Base-by-base conservation (phyloP, 2,888 invertebrate genomes). In the Oscheius myriophilus region DNA sequence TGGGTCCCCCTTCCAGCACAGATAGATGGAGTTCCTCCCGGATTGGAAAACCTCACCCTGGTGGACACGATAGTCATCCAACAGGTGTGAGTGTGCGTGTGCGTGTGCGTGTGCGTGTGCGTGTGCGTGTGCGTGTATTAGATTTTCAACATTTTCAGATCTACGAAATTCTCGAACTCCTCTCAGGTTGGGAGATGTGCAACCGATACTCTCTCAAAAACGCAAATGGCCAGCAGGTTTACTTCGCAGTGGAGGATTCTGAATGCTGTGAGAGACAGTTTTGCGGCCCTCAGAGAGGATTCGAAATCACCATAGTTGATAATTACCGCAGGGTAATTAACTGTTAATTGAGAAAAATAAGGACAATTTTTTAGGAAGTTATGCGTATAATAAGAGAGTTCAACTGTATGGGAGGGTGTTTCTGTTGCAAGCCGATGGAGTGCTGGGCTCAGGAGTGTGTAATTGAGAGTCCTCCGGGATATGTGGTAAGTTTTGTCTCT, bases 331-430 rank as follows among this genome's bases (percentile, higher is more conserved):
- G 73, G 69, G 81, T 80, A 54, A 45, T 65, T 14, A 1, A 12
- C 25, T 25, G 11, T n/a, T 14, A 16, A 25, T 49, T 46, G 2
- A 49, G 33, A 23, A 1, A 16, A 6, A 9, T 33, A 61, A 33
- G 49, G 18, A 57, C 18, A 3, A 16, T 16, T 23, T n/a, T 71
- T 41, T 54, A 75, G 75, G 93, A 95, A 90, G 92, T 95, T 43
- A 92, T 96, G 80, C 93, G 93, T 86, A 89, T 96, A 72, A 89
- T 91, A 82, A 91, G 95, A 41, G 93, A 93, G 0, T 88, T 93
- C 49, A 92, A 92, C 4, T 33, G 33, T 33, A 33, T 33, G 33
- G 33, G 94, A 86, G 92, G 91, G 84, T 95, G 92, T 83, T 94
- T 93, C 0, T 41, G 33, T 45, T 54, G n/a, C 1, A 49, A 39